Evolutionary conservation across 2,113 vertebrate species (phyloP).

Genomic region (Coptodon rendalli): DNA sequence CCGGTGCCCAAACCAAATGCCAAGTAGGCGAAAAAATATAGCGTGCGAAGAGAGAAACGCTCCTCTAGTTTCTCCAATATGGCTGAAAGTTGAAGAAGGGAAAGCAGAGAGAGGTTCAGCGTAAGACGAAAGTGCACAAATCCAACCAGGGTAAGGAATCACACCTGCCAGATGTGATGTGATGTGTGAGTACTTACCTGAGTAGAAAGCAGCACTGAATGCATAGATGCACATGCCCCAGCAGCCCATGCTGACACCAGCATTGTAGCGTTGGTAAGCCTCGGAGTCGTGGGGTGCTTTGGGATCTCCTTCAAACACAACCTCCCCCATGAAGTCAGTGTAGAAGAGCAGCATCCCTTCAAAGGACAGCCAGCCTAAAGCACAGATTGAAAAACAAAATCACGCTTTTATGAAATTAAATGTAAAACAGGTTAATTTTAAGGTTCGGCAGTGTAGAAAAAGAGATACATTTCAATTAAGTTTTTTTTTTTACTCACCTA

Average conservation of each 20-base stretch:
- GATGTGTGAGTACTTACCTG: constrained; percentile 72
- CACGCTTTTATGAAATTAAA: not conserved
- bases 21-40: constrained; percentile 95
- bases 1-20: constrained; percentile 92
- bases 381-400: not conserved
- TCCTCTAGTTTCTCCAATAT: constrained; percentile 93
- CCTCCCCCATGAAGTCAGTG: constrained; percentile 98
- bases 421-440: not conserved
- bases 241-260: constrained; percentile 94
- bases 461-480: not conserved
- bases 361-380: constrained; percentile 91
- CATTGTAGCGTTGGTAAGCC: constrained; percentile 88
- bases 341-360: constrained; percentile 98
- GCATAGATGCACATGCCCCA: constrained; percentile 99
- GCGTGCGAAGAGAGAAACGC: constrained; percentile 83
- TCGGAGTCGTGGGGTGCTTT: constrained; percentile 88
- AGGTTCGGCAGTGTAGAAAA: not conserved
- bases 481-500: constrained; percentile 76
- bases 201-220: constrained; percentile 96
- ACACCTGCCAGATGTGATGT: not conserved
- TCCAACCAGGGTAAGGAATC: not conserved
- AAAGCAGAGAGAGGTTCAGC: not conserved
- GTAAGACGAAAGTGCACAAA: not conserved
- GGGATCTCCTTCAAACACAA: constrained; percentile 91
- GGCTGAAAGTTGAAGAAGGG: constrained; percentile 65